Evolutionary conservation across 2,888 invertebrate species (phyloP).

Genomic region (Callinectes sapidus): DNA sequence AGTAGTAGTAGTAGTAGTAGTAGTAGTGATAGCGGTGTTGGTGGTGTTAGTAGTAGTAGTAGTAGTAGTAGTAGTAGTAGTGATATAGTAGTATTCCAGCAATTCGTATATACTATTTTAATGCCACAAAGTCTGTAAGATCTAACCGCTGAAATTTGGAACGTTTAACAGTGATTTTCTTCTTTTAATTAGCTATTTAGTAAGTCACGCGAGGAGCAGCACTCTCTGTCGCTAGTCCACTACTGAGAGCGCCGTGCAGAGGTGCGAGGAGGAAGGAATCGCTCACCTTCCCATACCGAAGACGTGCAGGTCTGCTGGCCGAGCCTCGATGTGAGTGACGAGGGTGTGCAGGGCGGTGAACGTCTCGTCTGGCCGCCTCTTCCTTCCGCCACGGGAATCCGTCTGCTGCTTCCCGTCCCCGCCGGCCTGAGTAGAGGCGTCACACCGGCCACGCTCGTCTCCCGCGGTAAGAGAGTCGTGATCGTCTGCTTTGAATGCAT

Average conservation of each 20-base stretch:
- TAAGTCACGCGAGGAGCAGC: not conserved
- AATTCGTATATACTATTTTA: too few species aligned
- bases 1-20: too few species aligned
- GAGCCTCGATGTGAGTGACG: slow-evolving; percentile 34
- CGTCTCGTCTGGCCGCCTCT: not conserved
- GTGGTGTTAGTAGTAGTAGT: too few species aligned
- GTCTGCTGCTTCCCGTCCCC: not conserved
- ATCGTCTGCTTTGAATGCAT: not conserved
- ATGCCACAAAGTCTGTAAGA: too few species aligned
- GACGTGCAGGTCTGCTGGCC: slow-evolving; percentile 17
- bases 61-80: too few species aligned
- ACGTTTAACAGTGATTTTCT: not conserved
- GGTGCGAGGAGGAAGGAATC: not conserved
- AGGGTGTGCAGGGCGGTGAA: slow-evolving; percentile 30
- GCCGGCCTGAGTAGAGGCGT: not conserved
- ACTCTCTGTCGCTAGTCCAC: not conserved
- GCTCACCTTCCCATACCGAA: slow-evolving; percentile 41
- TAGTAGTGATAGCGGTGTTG: too few species aligned
- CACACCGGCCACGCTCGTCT: not conserved
- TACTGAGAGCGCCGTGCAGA: not conserved
- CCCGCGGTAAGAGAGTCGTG: not conserved
- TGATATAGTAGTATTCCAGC: too few species aligned
- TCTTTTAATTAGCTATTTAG: not conserved
- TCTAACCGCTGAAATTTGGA: not conserved
- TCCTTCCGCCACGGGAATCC: not conserved